phyloP scores from a whole-genome alignment of 1,140 invertebrate species.

The Nasonia giraulti region DNA sequence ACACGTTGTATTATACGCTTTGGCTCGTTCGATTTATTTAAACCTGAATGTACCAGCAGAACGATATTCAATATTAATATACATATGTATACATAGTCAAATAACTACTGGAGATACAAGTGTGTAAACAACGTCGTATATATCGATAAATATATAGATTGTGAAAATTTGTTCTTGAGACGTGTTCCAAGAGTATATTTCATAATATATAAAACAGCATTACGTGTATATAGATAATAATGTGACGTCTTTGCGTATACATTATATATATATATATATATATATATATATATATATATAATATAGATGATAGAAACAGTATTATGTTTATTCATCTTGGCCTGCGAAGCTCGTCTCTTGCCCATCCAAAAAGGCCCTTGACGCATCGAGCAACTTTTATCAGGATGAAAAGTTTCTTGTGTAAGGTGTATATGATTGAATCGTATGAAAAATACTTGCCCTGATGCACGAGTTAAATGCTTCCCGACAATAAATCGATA shows the following conservation, averaged over 20 bases:
- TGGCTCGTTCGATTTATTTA: slow-evolving; percentile 55
- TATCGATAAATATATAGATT: not conserved
- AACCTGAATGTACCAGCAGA: slow-evolving; percentile 68
- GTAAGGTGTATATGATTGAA: too few species aligned
- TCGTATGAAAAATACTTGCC: too few species aligned
- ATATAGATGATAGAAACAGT: not conserved
- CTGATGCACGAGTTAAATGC: too few species aligned
- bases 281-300: slow-evolving; percentile 20
- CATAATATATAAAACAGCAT: slow-evolving; percentile 14
- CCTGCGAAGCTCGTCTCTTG: slow-evolving; percentile 55
- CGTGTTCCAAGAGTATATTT: not conserved
- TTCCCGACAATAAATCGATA: too few species aligned
- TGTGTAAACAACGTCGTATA: slow-evolving; percentile 37
- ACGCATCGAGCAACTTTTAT: too few species aligned
- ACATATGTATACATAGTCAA: slow-evolving; percentile 55
- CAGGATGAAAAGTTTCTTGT: too few species aligned
- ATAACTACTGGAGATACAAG: slow-evolving; percentile 60
- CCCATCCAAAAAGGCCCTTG: not conserved
- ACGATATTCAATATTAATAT: slow-evolving; percentile 52
- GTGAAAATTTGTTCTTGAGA: slow-evolving; percentile 19
- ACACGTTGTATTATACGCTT: not conserved
- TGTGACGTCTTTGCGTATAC: not conserved
- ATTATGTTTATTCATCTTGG: slow-evolving; percentile 48
- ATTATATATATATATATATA: slow-evolving; percentile 27
- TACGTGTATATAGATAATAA: slow-evolving; percentile 16